Evolutionary conservation across 2,888 invertebrate genomes (phyloP), one percentile per base, ranked within the genome.

Genomic region (Zootermopsis nevadensis): DNA sequence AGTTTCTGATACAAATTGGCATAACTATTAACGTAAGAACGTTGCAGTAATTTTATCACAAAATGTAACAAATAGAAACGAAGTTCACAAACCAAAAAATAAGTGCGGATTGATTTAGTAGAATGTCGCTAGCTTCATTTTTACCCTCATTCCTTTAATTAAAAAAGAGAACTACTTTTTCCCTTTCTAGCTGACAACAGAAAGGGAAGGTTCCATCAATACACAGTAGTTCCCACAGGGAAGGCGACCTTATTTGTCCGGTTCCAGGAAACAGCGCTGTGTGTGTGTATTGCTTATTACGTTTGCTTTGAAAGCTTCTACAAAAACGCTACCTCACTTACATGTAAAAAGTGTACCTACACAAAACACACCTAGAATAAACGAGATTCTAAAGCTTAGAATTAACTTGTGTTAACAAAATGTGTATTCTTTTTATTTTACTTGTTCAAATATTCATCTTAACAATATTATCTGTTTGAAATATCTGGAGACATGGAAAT

Each of bases 181-280:
- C 27, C 27, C 10, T 6, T 8, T 15, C 60, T 60, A n/a, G 27
- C 60, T 60, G 60, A 48, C 48, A 48, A 48, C 38, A 48, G 15
- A 48, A 48, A 19, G 15, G 48, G 48, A 48, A 48, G 48, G 19
- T 15, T 48, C 48, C 48, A 15, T 15, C 48, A 48, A 48, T 48
- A 15, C 48, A 15, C 48, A 48, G 48, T 48, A 48, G 48, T 76
- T 76, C 76, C 76, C 76, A 76, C 76, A 76, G 76, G 35, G 72
- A 19, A 74, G 74, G 42, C 76, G 42, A 76, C 48, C 76, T 74
- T 42, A 76, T 76, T 76, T 42, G 76, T 76, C n/a, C 27, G 38
- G 19, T 76, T 76, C 76, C 42, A 76, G 76, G 76, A 76, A 76
- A 74, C 38, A 24, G 38, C n/a, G 76, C 76, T 27, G 27, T 27